Evolutionary conservation across 2,888 invertebrate species (phyloP).

Genomic region (Drosophila kuntzei): DNA sequence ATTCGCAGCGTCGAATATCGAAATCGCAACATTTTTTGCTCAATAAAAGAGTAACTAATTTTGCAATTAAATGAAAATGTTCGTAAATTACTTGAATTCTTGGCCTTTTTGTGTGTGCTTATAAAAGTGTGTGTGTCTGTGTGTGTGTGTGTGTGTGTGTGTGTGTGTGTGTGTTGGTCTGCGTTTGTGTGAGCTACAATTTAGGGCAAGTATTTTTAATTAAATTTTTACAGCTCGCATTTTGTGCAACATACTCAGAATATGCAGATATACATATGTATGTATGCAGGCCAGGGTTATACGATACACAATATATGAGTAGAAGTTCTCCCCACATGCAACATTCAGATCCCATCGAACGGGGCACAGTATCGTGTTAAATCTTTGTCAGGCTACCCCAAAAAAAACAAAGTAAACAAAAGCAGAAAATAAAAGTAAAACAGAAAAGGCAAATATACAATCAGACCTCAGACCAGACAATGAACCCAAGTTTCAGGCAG

Average conservation of each 20-base stretch:
- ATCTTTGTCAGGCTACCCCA: conserved; percentile 35
- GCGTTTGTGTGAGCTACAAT: conserved; percentile 39
- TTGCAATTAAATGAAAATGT: conserved; percentile 69
- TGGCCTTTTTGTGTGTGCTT: conserved; percentile 30
- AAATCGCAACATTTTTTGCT: neutral
- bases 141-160: conserved; percentile 15
- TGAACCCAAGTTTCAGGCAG: conserved; percentile 19
- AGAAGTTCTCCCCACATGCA: neutral
- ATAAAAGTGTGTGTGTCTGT: neutral
- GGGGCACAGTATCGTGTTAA: conserved; percentile 29
- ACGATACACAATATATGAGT: conserved; percentile 1
- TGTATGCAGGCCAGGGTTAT: conserved; percentile 35
- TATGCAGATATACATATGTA: conserved; percentile 12
- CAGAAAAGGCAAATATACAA: conserved; percentile 24
- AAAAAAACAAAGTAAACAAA: conserved; percentile 15
- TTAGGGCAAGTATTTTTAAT: conserved; percentile 77
- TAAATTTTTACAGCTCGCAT: conserved; percentile 63
- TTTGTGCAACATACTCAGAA: conserved; percentile 34
- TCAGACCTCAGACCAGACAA: conserved; percentile 44
- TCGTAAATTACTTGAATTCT: conserved; percentile 70
- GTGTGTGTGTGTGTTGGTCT: conserved; percentile 10
- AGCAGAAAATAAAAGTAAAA: conserved; percentile 5
- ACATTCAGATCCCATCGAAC: conserved; percentile 3
- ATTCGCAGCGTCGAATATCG: conserved; percentile 5
- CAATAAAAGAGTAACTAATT: conserved; percentile 64